Evolutionary conservation across 2,797 vertebrate species (phyloP).

Genomic region (Triplophysa yarkandensis): DNA sequence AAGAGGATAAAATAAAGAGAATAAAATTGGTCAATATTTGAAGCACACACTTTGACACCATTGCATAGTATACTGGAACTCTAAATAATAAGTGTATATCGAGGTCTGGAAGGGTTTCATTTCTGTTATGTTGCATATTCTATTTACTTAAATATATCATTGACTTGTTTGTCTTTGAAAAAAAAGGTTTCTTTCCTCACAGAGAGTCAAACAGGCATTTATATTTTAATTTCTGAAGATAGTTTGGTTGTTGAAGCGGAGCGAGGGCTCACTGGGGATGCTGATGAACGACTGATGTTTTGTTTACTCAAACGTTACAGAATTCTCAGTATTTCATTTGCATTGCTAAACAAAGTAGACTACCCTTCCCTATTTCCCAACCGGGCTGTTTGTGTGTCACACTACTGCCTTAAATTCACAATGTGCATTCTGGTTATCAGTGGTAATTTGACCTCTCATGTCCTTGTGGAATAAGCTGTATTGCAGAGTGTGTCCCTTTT

Average conservation of each 20-base stretch:
- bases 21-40: constrained; percentile 24
- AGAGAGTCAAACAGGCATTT: constrained; percentile 6
- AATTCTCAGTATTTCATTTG: constrained; percentile 36
- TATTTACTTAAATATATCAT: constrained; percentile 20
- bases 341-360: constrained; percentile 38
- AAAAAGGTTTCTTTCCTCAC: constrained; percentile 29
- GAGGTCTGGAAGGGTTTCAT: constrained; percentile 25
- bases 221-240: constrained; percentile 16
- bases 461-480: constrained; percentile 9
- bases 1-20: not conserved
- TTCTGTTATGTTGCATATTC: constrained; percentile 21
- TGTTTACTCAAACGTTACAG: constrained; percentile 51
- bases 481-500: constrained; percentile 14
- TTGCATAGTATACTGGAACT: not conserved
- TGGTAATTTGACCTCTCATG: constrained; percentile 39
- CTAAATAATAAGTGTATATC: constrained; percentile 7
- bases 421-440: constrained; percentile 30
- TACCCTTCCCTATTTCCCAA: not conserved
- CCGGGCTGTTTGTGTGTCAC: not conserved
- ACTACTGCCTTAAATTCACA: constrained; percentile 24
- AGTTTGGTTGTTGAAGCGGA: constrained; percentile 3
- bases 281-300: constrained; percentile 29
- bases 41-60: constrained; percentile 11
- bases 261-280: constrained; percentile 14
- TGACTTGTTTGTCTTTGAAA: constrained; percentile 52